Conservation (phyloP, 1,140 invertebrate species). For the Melitaea cinxia region DNA sequence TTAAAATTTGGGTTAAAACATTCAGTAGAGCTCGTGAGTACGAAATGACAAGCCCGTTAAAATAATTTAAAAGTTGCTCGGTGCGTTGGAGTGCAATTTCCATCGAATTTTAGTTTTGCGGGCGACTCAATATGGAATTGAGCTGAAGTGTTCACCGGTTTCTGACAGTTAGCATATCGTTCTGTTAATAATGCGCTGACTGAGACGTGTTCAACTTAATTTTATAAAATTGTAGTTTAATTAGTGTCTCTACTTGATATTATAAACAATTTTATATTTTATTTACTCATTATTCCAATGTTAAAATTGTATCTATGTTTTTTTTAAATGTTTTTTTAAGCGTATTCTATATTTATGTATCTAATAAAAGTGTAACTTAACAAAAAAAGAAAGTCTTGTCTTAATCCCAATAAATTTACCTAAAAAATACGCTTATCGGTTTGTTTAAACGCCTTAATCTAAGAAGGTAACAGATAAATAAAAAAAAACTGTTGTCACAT, state of each 20-base stretch:
- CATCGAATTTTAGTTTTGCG: slow-evolving; percentile 14
- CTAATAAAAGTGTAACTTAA: no score
- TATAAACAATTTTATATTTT: background rate
- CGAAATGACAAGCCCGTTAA: slow-evolving; percentile 36
- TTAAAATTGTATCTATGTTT: no score
- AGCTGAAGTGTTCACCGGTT: background rate
- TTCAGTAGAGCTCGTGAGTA: slow-evolving; percentile 23
- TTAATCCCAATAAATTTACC: no score
- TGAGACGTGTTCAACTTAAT: background rate
- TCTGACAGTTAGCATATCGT: slow-evolving; percentile 8
- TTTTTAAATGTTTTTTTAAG: no score
- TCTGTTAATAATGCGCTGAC: background rate
- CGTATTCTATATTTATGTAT: no score
- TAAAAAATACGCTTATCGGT: no score
- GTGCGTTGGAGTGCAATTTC: slow-evolving; percentile 19
- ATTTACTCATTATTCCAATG: background rate
- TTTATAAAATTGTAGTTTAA: background rate
- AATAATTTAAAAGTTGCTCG: slow-evolving; percentile 33
- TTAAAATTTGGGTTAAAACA: slow-evolving; percentile 42
- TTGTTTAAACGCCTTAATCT: no score
- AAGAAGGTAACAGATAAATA: no score
- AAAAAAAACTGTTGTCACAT: no score
- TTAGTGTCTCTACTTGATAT: background rate
- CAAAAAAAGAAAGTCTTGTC: no score
- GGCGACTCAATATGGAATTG: slow-evolving; percentile 14